Conservation (phyloP, 1,140 invertebrate species). For the Daktulosphaira vitifoliae region DNA sequence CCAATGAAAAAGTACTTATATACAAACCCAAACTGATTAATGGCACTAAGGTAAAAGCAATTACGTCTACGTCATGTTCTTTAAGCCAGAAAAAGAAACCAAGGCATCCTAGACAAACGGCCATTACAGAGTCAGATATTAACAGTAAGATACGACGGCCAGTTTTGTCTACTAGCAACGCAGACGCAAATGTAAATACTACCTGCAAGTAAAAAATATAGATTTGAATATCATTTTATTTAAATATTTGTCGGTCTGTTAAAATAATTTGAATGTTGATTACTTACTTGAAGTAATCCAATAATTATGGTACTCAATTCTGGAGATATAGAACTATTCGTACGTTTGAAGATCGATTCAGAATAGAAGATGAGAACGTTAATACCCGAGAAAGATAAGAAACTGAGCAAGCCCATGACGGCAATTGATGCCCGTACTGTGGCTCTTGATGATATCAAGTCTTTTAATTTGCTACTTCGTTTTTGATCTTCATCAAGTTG, state of each 20-base stretch:
- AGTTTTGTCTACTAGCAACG: conserved; percentile 51
- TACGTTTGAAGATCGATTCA: conserved; percentile 53
- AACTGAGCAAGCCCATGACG: conserved; percentile 51
- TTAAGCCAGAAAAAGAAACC: conserved; percentile 58
- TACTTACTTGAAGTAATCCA: conserved; percentile 48
- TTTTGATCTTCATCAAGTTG: conserved; percentile 53
- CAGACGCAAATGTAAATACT: conserved; percentile 47
- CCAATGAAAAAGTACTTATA: conserved; percentile 66
- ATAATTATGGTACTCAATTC: conserved; percentile 56
- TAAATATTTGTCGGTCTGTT: no score
- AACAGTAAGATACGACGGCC: conserved; percentile 64
- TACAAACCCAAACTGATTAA: conserved; percentile 62
- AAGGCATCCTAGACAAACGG: conserved; percentile 50
- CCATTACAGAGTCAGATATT: conserved; percentile 54
- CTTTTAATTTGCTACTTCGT: conserved; percentile 49
- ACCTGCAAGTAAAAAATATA: conserved; percentile 43
- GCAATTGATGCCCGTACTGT: conserved; percentile 60
- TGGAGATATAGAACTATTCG: conserved; percentile 50
- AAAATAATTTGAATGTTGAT: no score
- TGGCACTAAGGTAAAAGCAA: conserved; percentile 56
- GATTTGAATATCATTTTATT: no score
- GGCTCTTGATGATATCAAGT: conserved; percentile 50
- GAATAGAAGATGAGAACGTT: conserved; percentile 64
- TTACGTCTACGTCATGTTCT: conserved; percentile 45
- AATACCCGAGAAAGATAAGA: conserved; percentile 46